A percentile compares a stretch with the other conserved stretches of the same genome.
These are phyloP conservation scores for Irena cyanogastra DNA, from an alignment of 2,113 vertebrate genomes.

Conservation along the genomic window DNA sequence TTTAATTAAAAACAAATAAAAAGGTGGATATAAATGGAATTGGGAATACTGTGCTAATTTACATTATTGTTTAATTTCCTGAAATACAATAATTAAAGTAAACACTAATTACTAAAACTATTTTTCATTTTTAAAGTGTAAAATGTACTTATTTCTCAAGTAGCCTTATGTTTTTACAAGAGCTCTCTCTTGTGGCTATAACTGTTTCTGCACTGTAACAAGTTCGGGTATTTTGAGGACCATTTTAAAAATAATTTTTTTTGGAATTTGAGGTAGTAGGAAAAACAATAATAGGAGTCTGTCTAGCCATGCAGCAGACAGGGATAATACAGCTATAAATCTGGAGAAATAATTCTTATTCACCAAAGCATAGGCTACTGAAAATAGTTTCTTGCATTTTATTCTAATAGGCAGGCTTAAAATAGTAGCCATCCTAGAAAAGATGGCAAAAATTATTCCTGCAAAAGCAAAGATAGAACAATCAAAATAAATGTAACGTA, in stretches of 20 bases:
- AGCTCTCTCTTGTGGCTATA: slow-evolving; percentile 70
- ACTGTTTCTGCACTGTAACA: slow-evolving; percentile 28
- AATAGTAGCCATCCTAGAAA: neutral
- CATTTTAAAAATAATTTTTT: neutral
- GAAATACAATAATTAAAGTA: slow-evolving; percentile 31
- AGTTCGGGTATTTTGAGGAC: neutral
- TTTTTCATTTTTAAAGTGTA: neutral
- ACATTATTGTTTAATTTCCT: slow-evolving; percentile 13
- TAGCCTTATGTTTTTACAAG: slow-evolving; percentile 66
- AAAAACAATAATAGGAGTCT: neutral
- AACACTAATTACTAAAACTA: slow-evolving; percentile 37
- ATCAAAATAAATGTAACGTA: slow-evolving; percentile 41
- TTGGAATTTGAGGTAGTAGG: slow-evolving; percentile 2
- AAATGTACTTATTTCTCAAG: neutral
- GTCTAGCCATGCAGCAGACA: neutral
- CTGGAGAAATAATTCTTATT: slow-evolving; percentile 29
- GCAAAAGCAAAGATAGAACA: neutral
- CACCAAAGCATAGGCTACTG: neutral
- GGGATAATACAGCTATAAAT: neutral
- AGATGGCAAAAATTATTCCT: neutral
- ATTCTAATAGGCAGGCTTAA: neutral
- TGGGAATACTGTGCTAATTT: neutral
- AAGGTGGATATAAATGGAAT: slow-evolving; percentile 5
- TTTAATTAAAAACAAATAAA: slow-evolving; percentile 46
- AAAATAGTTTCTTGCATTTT: neutral